phyloP scores from a whole-genome alignment of 2,797 vertebrate species.

The Cyprinodon diabolis region DNA sequence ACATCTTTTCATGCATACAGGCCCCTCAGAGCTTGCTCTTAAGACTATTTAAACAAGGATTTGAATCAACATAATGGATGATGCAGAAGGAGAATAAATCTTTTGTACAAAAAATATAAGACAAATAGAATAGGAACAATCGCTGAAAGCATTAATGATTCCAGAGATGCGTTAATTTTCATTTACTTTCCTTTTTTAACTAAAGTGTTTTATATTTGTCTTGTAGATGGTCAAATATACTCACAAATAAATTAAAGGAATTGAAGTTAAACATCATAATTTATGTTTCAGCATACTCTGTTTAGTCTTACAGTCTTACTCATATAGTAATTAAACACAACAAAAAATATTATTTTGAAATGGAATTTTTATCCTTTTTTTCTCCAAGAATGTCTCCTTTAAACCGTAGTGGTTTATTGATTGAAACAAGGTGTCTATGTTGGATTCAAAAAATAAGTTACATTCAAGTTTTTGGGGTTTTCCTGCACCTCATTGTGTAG shows the following conservation, averaged over 20 bases:
- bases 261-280: constrained; percentile 1
- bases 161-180: constrained; percentile 25
- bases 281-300: neutral
- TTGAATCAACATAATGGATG: constrained; percentile 70
- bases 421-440: neutral
- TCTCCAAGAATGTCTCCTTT: neutral
- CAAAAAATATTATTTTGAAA: neutral
- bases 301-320: neutral
- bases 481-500: neutral
- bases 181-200: constrained; percentile 31
- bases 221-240: neutral
- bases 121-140: constrained; percentile 37
- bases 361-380: neutral
- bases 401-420: constrained; percentile 8
- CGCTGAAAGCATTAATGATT: constrained; percentile 48
- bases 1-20: constrained; percentile 67
- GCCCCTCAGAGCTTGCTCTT: constrained; percentile 62
- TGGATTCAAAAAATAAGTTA: neutral
- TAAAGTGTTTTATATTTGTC: constrained; percentile 19
- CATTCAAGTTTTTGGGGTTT: neutral
- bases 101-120: constrained; percentile 62
- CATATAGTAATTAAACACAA: neutral
- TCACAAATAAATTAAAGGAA: constrained; percentile 6
- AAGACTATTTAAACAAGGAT: constrained; percentile 79
- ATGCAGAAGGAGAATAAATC: constrained; percentile 51